These are phyloP conservation scores for Chaetoderma sp. DNA, from an alignment of 2,888 invertebrate species.

Conservation along the genomic window DNA sequence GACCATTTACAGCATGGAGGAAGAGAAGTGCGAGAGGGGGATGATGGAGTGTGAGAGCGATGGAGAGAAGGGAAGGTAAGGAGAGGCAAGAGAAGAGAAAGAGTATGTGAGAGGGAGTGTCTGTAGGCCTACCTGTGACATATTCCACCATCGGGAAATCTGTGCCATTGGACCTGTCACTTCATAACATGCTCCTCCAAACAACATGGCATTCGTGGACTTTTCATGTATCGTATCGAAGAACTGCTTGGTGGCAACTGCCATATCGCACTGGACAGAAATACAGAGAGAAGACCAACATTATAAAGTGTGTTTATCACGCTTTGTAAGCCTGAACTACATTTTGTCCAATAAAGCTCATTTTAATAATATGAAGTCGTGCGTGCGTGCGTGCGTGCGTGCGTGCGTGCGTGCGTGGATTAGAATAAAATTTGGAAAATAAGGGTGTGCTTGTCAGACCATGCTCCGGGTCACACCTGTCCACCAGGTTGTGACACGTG, in stretches of 20 bases:
- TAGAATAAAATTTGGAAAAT: too few relatives aligned
- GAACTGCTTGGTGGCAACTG: slow-evolving; percentile 64
- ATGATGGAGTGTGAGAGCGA: background rate
- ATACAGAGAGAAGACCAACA: slow-evolving; percentile 1
- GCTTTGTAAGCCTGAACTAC: background rate
- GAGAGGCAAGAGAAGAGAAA: background rate
- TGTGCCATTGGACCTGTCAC: slow-evolving; percentile 98
- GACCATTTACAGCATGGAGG: background rate
- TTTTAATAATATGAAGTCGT: too few relatives aligned
- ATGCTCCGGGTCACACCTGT: too few relatives aligned
- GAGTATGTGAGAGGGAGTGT: background rate
- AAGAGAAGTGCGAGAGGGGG: background rate
- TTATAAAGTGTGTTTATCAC: too few relatives aligned
- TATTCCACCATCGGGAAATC: slow-evolving; percentile 96
- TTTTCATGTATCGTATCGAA: slow-evolving; percentile 66
- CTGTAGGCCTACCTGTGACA: slow-evolving; percentile 81
- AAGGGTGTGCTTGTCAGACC: too few relatives aligned
- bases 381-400: background rate
- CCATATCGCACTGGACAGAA: slow-evolving; percentile 66
- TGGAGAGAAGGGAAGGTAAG: background rate
- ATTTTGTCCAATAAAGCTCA: background rate
- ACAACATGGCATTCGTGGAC: slow-evolving; percentile 89
- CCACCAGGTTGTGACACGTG: too few relatives aligned
- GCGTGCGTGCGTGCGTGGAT: too few relatives aligned
- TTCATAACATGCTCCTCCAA: slow-evolving; percentile 95